These are phyloP conservation scores for Caenorhabditis afra DNA, from an alignment of 2,888 invertebrate species.

Conservation along the genomic window DNA sequence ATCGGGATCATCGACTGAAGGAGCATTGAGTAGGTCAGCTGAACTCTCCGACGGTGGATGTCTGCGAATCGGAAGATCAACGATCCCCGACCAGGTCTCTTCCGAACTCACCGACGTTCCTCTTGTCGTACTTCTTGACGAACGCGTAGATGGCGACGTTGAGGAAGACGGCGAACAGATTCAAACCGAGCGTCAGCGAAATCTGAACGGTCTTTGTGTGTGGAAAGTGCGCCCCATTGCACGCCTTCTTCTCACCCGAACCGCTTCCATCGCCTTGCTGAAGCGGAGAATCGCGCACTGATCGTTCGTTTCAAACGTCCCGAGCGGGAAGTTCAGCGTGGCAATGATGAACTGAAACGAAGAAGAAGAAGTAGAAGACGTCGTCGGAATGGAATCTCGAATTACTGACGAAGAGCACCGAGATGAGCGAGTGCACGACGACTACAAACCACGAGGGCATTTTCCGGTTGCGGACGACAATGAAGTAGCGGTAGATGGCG, in stretches of 20 bases:
- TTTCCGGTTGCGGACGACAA: slow-evolving; percentile 55
- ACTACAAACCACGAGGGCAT: slow-evolving; percentile 46
- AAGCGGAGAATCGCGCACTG: slow-evolving; percentile 47
- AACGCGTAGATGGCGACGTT: slow-evolving; percentile 45
- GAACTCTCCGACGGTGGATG: slow-evolving; percentile 52
- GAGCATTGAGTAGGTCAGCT: slow-evolving; percentile 58
- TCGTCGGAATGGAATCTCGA: too few relatives aligned
- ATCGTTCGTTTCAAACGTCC: slow-evolving; percentile 51
- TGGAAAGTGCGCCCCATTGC: neutral
- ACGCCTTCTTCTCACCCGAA: slow-evolving; percentile 29
- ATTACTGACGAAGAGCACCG: slow-evolving; percentile 44
- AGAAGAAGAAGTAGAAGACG: too few relatives aligned
- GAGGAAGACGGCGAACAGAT: slow-evolving; percentile 49
- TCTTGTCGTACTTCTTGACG: slow-evolving; percentile 55
- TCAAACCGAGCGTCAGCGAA: slow-evolving; percentile 51
- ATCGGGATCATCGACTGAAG: slow-evolving; percentile 58
- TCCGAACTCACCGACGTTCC: slow-evolving; percentile 40
- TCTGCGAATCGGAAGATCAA: slow-evolving; percentile 16
- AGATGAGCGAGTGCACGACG: slow-evolving; percentile 46
- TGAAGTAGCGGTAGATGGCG: slow-evolving; percentile 57
- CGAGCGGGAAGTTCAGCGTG: slow-evolving; percentile 49
- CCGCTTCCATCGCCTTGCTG: slow-evolving; percentile 56
- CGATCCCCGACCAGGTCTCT: too few relatives aligned
- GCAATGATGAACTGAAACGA: slow-evolving; percentile 54
- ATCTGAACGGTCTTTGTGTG: slow-evolving; percentile 25